Percentiles rank a stretch among this genome's conserved stretches.
Evolutionary conservation across 2,113 vertebrate species (phyloP).

Genomic region (Grantiella picta): DNA sequence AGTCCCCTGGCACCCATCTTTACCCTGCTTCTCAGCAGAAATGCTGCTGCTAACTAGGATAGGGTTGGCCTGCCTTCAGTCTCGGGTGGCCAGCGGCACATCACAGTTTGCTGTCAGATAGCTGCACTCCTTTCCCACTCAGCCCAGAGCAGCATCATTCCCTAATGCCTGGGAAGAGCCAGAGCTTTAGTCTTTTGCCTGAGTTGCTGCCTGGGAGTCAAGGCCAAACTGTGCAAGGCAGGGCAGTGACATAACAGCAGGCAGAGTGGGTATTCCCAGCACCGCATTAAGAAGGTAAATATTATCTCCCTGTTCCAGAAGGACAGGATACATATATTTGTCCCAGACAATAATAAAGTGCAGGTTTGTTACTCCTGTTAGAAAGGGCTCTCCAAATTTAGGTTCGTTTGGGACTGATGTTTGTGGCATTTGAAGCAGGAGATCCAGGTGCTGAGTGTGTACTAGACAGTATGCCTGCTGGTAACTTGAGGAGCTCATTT

Average conservation of each 20-base stretch:
- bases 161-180: not conserved
- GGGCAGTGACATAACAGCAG: not conserved
- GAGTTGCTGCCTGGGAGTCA: not conserved
- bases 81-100: not conserved
- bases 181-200: not conserved
- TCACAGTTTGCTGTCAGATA: fast-evolving
- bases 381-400: not conserved
- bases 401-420: not conserved
- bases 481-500: not conserved
- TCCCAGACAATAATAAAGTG: not conserved
- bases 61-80: not conserved
- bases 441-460: not conserved
- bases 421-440: not conserved
- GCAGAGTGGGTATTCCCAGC: not conserved
- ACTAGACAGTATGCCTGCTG: not conserved
- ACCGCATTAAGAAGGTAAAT: not conserved
- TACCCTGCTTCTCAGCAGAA: not conserved
- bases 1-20: fast-evolving
- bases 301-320: not conserved
- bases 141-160: not conserved
- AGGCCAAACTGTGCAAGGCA: not conserved
- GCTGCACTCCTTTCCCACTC: not conserved
- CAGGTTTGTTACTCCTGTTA: not conserved
- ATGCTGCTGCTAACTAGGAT: not conserved
- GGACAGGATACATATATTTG: not conserved